Percentiles rank a stretch among this genome's conserved stretches.
Evolutionary conservation across 2,113 vertebrate genomes (phyloP).

Genomic region (Sphaerodactylus townsendi): DNA sequence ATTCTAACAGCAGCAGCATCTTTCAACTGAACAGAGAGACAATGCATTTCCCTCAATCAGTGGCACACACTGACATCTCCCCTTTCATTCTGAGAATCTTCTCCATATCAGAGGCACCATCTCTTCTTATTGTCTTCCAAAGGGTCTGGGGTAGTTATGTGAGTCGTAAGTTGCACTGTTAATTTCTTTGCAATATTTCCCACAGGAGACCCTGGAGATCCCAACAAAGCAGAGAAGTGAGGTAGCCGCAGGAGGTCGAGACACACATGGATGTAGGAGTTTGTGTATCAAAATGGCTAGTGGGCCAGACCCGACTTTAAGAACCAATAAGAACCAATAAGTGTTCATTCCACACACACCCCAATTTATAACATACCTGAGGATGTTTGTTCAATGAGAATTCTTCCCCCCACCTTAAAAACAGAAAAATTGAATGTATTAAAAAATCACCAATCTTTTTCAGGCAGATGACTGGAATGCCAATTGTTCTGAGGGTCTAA

Average conservation of each 20-base stretch:
- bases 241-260: neutral
- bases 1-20: neutral
- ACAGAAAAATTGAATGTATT: slow-evolving; percentile 18
- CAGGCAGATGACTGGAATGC: neutral
- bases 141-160: neutral
- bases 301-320: neutral
- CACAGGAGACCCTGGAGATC: neutral
- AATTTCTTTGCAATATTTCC: too few species aligned
- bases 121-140: neutral
- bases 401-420: slow-evolving; percentile 92
- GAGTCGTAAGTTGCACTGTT: too few species aligned
- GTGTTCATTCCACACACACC: neutral
- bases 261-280: neutral
- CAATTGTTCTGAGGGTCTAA: neutral
- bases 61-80: too few species aligned
- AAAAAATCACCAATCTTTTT: neutral
- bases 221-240: neutral
- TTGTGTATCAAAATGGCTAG: neutral
- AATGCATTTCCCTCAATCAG: too few species aligned
- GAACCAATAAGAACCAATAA: neutral
- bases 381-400: slow-evolving; percentile 92
- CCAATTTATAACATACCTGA: slow-evolving; percentile 79
- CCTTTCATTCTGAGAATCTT: too few species aligned
- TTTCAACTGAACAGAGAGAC: neutral
- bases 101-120: too few species aligned